phyloP scores from a whole-genome alignment of 2,888 invertebrate genomes.

The Aphodius sticticus region DNA sequence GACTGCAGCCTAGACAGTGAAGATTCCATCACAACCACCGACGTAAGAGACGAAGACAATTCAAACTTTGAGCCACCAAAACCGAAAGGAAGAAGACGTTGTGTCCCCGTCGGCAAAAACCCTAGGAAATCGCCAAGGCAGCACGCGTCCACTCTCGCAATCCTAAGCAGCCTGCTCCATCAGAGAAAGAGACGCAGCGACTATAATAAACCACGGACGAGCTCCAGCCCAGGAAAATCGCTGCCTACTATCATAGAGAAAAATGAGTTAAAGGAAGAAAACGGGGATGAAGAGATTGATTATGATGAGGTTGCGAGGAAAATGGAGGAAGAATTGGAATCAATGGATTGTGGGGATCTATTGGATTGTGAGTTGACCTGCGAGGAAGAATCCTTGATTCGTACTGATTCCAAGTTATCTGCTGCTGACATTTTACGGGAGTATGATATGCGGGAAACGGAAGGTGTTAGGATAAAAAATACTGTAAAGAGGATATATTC shows the following conservation, averaged over 20 bases:
- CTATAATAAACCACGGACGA: slow-evolving; percentile 8
- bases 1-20: slow-evolving; percentile 53
- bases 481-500: slow-evolving; percentile 29
- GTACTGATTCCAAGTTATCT: slow-evolving; percentile 34
- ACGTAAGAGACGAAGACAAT: slow-evolving; percentile 49
- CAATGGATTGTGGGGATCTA: slow-evolving; percentile 28
- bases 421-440: slow-evolving; percentile 54
- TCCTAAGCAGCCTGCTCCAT: slow-evolving; percentile 73
- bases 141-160: slow-evolving; percentile 87
- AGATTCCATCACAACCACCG: slow-evolving; percentile 39
- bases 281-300: slow-evolving; percentile 36
- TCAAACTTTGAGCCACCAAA: slow-evolving; percentile 53
- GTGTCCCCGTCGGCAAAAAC: slow-evolving; percentile 60
- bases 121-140: slow-evolving; percentile 87
- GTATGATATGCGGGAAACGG: slow-evolving; percentile 55
- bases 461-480: slow-evolving; percentile 18
- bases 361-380: slow-evolving; percentile 30
- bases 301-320: slow-evolving; percentile 57
- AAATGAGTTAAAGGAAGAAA: slow-evolving; percentile 36
- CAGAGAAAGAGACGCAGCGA: slow-evolving; percentile 60
- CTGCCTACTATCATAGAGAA: slow-evolving; percentile 41
- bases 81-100: slow-evolving; percentile 40
- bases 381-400: slow-evolving; percentile 29
- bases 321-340: slow-evolving; percentile 60
- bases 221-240: slow-evolving; percentile 9